These are phyloP conservation scores for Empis livida DNA, from an alignment of 2,888 invertebrate species.

Conservation along the genomic window DNA sequence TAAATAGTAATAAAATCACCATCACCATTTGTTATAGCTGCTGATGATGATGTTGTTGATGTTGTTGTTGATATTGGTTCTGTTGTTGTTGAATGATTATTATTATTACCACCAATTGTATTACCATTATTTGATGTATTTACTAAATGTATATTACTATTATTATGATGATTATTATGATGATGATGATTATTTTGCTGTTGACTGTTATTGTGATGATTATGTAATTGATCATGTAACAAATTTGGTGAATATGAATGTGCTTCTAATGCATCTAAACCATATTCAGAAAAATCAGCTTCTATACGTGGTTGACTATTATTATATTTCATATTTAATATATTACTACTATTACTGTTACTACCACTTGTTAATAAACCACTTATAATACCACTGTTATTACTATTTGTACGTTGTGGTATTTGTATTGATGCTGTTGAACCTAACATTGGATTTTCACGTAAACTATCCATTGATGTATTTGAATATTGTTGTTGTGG, in stretches of 20 bases:
- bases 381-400: slow-evolving; percentile 17
- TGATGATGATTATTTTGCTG: neutral
- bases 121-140: neutral
- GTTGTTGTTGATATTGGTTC: neutral
- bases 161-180: too few species aligned
- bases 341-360: slow-evolving; percentile 15
- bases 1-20: slow-evolving; percentile 7
- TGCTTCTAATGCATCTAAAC: slow-evolving; percentile 31
- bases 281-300: slow-evolving; percentile 32
- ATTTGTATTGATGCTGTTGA: slow-evolving; percentile 51
- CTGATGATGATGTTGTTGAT: neutral
- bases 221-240: slow-evolving; percentile 26
- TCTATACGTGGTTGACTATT: slow-evolving; percentile 15
- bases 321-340: slow-evolving; percentile 20
- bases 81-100: neutral
- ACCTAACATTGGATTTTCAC: slow-evolving; percentile 22
- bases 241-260: slow-evolving; percentile 32
- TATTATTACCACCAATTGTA: slow-evolving; percentile 2
- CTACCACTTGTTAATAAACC: slow-evolving; percentile 19
- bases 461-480: slow-evolving; percentile 14
- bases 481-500: slow-evolving; percentile 18
- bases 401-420: slow-evolving; percentile 38
- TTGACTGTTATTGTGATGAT: slow-evolving; percentile 3
- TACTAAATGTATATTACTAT: too few species aligned
- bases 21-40: slow-evolving; percentile 5